Evolutionary conservation across 2,797 vertebrate genomes (phyloP).

Genomic region (Zenarchopterus dispar): DNA sequence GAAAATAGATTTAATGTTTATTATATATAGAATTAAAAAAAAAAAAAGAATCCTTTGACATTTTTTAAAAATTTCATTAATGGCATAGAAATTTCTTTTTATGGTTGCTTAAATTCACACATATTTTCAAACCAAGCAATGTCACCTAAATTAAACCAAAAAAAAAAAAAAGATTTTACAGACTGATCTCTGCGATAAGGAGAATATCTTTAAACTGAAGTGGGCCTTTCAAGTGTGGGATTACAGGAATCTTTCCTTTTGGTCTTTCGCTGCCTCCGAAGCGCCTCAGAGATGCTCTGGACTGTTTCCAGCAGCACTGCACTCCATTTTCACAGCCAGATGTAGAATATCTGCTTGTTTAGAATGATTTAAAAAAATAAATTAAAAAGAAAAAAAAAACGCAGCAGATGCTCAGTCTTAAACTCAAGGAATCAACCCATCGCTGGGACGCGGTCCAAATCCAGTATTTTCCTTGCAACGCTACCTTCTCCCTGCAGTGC

Average conservation of each 20-base stretch:
- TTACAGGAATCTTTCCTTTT: neutral
- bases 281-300: constrained; percentile 40
- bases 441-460: constrained; percentile 50
- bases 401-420: constrained; percentile 61
- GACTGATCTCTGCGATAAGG: constrained; percentile 21
- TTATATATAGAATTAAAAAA: neutral
- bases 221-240: constrained; percentile 17
- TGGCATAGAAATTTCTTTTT: no score
- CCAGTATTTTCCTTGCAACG: constrained; percentile 23
- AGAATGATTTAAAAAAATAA: constrained; percentile 44
- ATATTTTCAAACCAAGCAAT: neutral
- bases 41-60: no score
- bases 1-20: no score
- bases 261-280: constrained; percentile 6
- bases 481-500: constrained; percentile 13
- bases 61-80: no score
- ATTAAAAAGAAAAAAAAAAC: no score
- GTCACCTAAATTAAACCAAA: constrained; percentile 5
- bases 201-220: constrained; percentile 9
- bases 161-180: constrained; percentile 6
- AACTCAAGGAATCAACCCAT: constrained; percentile 55
- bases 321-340: constrained; percentile 49
- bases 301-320: constrained; percentile 47
- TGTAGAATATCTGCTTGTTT: constrained; percentile 60
- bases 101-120: neutral